phyloP scores from a whole-genome alignment of 1,140 invertebrate species.

The Nymphalis io region DNA sequence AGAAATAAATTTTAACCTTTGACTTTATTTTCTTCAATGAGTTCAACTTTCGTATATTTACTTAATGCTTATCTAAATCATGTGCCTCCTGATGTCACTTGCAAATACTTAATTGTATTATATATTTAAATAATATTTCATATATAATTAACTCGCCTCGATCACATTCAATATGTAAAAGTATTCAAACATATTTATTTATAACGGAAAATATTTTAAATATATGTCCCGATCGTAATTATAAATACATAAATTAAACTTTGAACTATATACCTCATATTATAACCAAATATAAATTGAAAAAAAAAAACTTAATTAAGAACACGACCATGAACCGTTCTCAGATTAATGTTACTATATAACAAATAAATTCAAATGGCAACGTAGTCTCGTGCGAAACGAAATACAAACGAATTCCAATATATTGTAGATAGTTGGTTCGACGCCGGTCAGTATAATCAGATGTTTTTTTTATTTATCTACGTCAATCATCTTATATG shows the following conservation, averaged over 20 bases:
- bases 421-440: background rate
- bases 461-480: slow-evolving; percentile 28
- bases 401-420: background rate
- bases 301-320: slow-evolving; percentile 10
- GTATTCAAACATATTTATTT: background rate
- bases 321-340: slow-evolving; percentile 18
- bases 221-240: background rate
- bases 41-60: slow-evolving; percentile 7
- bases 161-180: background rate
- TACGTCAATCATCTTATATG: slow-evolving; percentile 33
- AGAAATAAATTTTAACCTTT: background rate
- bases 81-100: background rate
- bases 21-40: slow-evolving; percentile 10
- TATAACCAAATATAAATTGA: background rate
- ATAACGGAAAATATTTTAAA: slow-evolving; percentile 1
- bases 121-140: background rate
- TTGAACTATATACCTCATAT: slow-evolving; percentile 9
- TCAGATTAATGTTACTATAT: slow-evolving; percentile 9
- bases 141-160: background rate
- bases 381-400: slow-evolving; percentile 23
- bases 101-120: background rate
- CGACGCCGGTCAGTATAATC: slow-evolving; percentile 29
- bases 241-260: slow-evolving; percentile 12
- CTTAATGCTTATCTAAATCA: background rate
- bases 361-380: slow-evolving; percentile 20